These are phyloP conservation scores for Daktulosphaira vitifoliae DNA, from an alignment of 1,140 invertebrate genomes.

Conservation along the genomic window DNA sequence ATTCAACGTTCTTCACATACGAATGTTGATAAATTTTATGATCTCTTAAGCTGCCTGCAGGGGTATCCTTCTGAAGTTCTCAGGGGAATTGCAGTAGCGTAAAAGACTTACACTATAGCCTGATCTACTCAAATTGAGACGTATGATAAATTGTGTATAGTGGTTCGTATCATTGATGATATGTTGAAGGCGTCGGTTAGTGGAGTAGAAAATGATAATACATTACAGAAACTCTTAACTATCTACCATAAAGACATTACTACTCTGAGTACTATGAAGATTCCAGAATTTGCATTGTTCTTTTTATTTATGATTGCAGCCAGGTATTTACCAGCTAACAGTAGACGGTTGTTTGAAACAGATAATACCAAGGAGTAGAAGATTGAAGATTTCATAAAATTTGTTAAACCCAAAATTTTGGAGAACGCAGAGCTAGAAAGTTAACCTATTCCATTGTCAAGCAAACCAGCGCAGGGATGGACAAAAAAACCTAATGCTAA, in stretches of 20 bases:
- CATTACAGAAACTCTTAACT: neutral
- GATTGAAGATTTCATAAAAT: neutral
- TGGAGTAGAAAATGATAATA: neutral
- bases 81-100: neutral
- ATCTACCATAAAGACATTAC: neutral
- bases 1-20: neutral
- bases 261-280: neutral
- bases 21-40: neutral
- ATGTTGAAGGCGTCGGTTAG: neutral
- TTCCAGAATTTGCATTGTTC: neutral
- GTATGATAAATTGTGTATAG: neutral
- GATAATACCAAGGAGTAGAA: neutral
- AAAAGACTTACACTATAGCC: neutral
- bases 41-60: neutral
- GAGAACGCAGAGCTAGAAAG: neutral
- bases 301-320: neutral
- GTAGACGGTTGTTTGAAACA: neutral
- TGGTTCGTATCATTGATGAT: neutral
- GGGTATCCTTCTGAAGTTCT: neutral
- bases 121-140: neutral
- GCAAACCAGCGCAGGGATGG: too few relatives aligned
- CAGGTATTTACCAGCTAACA: neutral
- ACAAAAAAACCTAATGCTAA: too few relatives aligned
- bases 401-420: neutral
- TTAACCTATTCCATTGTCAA: neutral